phyloP scores from a whole-genome alignment of 2,797 vertebrate species.

The Ataeniobius toweri region DNA sequence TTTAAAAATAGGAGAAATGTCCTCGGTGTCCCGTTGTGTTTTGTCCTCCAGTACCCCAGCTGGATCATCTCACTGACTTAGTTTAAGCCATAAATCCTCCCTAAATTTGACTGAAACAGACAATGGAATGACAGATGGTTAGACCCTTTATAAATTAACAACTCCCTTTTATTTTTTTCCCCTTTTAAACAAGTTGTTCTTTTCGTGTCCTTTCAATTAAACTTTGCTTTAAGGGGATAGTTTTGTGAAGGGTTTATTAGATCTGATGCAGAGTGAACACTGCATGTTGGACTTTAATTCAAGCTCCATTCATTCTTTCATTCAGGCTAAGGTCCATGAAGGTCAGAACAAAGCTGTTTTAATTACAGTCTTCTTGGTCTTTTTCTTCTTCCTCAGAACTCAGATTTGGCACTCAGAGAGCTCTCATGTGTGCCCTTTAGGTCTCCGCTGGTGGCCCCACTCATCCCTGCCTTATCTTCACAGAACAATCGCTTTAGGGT shows the following conservation, averaged over 20 bases:
- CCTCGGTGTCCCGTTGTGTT: background rate
- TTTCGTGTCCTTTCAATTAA: background rate
- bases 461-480: constrained; percentile 67
- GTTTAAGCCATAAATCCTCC: background rate
- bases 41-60: background rate
- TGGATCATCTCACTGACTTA: background rate
- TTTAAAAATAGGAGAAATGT: background rate
- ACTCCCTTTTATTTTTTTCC: background rate
- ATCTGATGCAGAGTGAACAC: background rate
- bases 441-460: constrained; percentile 83
- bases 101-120: background rate
- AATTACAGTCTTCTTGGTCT: background rate
- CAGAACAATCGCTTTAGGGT: constrained; percentile 86
- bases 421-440: constrained; percentile 92
- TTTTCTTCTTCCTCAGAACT: constrained; percentile 69
- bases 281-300: constrained; percentile 3
- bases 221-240: background rate
- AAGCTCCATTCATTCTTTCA: background rate
- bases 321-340: background rate
- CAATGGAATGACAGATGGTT: background rate
- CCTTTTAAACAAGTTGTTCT: background rate
- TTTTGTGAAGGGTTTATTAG: background rate
- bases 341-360: background rate
- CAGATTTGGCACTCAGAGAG: constrained; percentile 91
- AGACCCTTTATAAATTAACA: background rate